Evolutionary conservation across 2,113 vertebrate species (phyloP).

Genomic region (Riparia riparia): DNA sequence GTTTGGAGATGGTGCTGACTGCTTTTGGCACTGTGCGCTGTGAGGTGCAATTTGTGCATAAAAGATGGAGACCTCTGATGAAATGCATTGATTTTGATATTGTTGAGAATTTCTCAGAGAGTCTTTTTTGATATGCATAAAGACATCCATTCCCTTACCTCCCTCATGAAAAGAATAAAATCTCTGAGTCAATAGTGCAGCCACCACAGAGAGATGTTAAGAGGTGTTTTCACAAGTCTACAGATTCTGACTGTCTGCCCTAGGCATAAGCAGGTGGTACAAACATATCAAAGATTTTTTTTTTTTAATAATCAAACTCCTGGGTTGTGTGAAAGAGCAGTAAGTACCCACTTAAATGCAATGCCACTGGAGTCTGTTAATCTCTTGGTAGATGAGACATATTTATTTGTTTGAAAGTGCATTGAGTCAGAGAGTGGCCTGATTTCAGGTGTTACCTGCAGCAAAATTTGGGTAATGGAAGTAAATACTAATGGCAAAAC

Average conservation of each 20-base stretch:
- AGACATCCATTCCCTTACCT: neutral
- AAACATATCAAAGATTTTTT: neutral
- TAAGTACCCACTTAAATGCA: neutral
- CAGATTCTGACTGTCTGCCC: neutral
- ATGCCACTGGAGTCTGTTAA: neutral
- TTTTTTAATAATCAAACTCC: neutral
- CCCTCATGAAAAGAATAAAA: neutral
- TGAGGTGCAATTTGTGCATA: neutral
- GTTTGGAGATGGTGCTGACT: neutral
- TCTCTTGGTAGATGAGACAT: neutral
- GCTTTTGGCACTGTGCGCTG: neutral
- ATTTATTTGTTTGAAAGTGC: neutral
- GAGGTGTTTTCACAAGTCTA: neutral
- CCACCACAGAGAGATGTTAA: neutral
- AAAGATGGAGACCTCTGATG: neutral
- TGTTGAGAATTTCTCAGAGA: neutral
- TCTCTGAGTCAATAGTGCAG: neutral
- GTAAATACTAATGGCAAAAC: neutral
- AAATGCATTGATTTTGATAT: neutral
- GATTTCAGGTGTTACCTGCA: neutral
- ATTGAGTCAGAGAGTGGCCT: neutral
- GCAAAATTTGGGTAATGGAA: neutral
- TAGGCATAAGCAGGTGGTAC: neutral
- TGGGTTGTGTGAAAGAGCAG: neutral
- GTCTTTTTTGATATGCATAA: neutral